Evolutionary conservation across 2,797 vertebrate species (phyloP).

Genomic region (Miichthys miiuy): DNA sequence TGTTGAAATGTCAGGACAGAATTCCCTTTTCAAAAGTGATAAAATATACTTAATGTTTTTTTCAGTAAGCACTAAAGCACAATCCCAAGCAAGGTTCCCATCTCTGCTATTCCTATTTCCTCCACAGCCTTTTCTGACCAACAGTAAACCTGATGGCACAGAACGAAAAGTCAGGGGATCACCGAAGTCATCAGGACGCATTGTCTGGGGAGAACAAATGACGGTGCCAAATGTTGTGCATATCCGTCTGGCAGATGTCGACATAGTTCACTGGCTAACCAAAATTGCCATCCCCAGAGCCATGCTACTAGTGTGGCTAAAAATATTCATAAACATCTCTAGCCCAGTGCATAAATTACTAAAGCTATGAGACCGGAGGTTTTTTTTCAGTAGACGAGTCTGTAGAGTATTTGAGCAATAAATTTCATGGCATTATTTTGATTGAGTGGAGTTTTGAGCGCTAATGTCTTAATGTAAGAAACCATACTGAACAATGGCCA

Average conservation of each 20-base stretch:
- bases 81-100: neutral
- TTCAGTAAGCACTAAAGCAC: neutral
- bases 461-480: conserved; percentile 6
- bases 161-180: neutral
- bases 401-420: neutral
- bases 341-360: neutral
- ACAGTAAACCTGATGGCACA: neutral
- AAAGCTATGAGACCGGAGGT: neutral
- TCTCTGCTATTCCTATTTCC: neutral
- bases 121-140: neutral
- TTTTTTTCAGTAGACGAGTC: neutral
- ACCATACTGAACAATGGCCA: conserved; percentile 14
- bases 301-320: neutral
- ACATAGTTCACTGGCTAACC: neutral
- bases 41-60: neutral
- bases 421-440: neutral
- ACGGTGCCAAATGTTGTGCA: neutral
- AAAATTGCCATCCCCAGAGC: neutral
- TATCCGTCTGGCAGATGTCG: conserved; percentile 5
- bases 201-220: neutral
- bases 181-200: neutral
- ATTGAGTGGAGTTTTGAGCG: neutral
- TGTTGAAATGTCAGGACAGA: neutral
- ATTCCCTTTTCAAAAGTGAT: neutral
- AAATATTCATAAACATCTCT: neutral